Evolutionary conservation across 2,113 vertebrate genomes (phyloP), one percentile per base, ranked within the genome.

Genomic region (Cephalopholis sonnerati): DNA sequence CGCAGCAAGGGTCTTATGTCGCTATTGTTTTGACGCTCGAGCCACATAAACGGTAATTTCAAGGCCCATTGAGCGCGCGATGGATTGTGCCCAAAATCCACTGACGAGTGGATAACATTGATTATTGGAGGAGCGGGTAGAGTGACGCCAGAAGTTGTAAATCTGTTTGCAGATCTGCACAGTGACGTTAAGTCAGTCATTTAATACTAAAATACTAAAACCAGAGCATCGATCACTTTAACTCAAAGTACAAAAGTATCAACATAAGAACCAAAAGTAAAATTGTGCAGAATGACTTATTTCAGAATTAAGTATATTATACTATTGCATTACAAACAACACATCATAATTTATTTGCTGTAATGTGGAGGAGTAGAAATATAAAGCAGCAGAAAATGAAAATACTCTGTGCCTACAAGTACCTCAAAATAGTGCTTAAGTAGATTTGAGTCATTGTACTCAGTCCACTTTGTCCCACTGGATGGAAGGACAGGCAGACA

Each of bases 31-130:
- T 86, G 87, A 82, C 36, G 78, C 91, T 89, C 46, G 54, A 90
- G 88, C 89, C 91, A 74, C 85, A 91, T 91, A 95, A 94, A 94
- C 83, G 91, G 89, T 84, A 79, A 95, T 96, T 96, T 95, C 93
- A 95, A 92, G 95, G 93, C 92, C 90, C 93, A 95, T 95, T 95
- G 92, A 94, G 87, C 91, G 83, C 89, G 92, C 93, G 93, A 95
- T 92, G 93, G 94, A 95, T 95, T 94, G 93, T 87, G 83, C 62
- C 66, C 71, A 89, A 92, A 93, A 92, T 89, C 74, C 86, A 74
- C 84, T 85, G 84, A 92, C 58, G 85, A 88, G 87, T 50, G 74
- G 81, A 77, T 39, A 79, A 68, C 86, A 92, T 92, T 71, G 90
- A 94, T 94, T 93, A 91, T 81, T 79, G 68, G 69, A 78, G 72